Base-by-base conservation (phyloP, 2,888 invertebrate species). In the Acleris holmiana region DNA sequence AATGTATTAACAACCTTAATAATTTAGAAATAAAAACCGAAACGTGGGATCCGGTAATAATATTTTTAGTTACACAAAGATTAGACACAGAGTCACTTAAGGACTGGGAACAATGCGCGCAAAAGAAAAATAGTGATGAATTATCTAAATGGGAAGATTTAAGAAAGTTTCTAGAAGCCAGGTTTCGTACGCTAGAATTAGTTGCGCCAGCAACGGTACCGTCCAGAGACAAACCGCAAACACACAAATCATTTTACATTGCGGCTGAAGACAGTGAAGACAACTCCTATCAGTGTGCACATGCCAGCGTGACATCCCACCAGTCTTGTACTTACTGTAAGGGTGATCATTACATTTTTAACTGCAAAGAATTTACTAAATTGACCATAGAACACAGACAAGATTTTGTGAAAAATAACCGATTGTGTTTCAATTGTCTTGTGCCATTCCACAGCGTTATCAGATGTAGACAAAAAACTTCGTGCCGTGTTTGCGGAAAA, bases 401-500 rank as follows among this genome's bases (percentile, higher is more conserved):
- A 48, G 48, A 48, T 48, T 48, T 48, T 19, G 48, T 48, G 4
- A 48, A 55, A 40, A 53, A 47, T 1, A 54, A 61, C 10, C 46
- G 18, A 2, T 41, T 61, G 35, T 61, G 61, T 19, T 61, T 53
- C 47, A 61, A 61, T 8, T 61, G 61, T 40, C 48, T 61, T 6
- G 41, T 53, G 19, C 66, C 66, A 2, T 65, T 62, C 51, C 71
- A 71, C 23, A 56, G 18, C 49, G 63, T 56, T 4, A 65, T 40
- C n/a, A 48, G 21, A 46, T 71, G 69, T 59, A 61, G 40, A 57
- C 63, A 64, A 60, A 35, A 29, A 50, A 67, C 69, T 17, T 60
- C 54, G n/a, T 71, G 71, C 58, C 64, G 64, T 54, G 40, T 69
- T 41, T 71, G 68, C 50, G 55, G 54, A 29, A 66, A 25, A 23